phyloP scores from a whole-genome alignment of 2,888 invertebrate genomes.

The Pristionchus arcanus region DNA sequence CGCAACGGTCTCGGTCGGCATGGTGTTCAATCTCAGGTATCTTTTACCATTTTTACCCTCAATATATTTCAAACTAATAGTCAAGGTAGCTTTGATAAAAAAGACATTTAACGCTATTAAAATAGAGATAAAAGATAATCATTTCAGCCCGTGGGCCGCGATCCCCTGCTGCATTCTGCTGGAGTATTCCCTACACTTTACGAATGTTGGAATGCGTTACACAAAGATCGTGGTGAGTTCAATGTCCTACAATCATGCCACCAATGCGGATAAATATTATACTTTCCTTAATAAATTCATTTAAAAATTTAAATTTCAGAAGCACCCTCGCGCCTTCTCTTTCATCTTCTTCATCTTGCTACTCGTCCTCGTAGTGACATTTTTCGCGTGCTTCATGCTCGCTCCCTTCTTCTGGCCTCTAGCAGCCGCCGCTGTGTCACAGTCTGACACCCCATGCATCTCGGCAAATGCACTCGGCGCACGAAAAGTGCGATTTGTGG shows the following conservation, averaged over 20 bases:
- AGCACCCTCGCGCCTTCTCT: neutral
- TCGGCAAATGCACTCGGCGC: too few species aligned
- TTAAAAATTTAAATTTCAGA: too few species aligned
- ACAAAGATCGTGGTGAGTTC: neutral
- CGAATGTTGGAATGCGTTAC: neutral
- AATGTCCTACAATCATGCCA: too few species aligned
- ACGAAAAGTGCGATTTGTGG: too few species aligned
- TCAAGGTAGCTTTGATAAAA: too few species aligned
- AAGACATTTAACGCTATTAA: too few species aligned
- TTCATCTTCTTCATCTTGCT: neutral
- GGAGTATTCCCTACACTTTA: neutral
- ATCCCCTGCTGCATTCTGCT: neutral
- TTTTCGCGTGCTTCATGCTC: neutral
- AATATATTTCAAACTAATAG: too few species aligned
- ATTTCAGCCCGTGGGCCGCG: neutral
- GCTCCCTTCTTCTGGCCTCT: neutral
- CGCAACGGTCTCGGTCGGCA: neutral
- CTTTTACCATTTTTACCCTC: too few species aligned
- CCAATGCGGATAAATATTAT: too few species aligned
- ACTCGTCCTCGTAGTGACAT: neutral
- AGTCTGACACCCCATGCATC: too few species aligned
- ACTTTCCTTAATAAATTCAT: too few species aligned
- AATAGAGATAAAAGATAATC: too few species aligned
- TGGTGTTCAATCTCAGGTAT: neutral
- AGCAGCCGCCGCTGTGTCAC: neutral